Evolutionary conservation across 92 coral and sea anemone genomes (phyloP), one percentile per base, ranked within the genome.

Genomic region (Phymanthus crucifer): DNA sequence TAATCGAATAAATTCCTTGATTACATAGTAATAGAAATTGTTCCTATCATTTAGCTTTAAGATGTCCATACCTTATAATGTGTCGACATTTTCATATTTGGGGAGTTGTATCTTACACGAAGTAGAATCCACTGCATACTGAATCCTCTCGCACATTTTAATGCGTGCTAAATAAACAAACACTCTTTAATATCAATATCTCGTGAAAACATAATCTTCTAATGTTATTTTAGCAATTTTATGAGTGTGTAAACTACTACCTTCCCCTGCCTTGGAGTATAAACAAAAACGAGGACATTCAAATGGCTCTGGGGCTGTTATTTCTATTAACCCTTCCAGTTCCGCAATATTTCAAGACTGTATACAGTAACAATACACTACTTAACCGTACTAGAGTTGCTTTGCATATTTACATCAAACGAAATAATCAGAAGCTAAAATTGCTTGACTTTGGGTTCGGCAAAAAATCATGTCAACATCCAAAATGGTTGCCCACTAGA

Each of bases 371-470:
- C 64, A 54, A 54, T 21, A 3, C 64, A 21, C 64, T 54, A 54
- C 64, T 54, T 54, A 54, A 19, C 7, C 64, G 5, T n/a, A n/a
- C n/a, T 54, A 21, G 64, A 54, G 29, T 54, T 54, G 21, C 29
- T 54, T 54, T 54, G n/a, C 64, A 54, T n/a, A 54, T 54, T 54
- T 54, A 54, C 64, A 54, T 54, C n/a, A 19, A 54, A 54, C 27
- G 64, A 21, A 26, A 54, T 9, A 54, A 6, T 21, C 6, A 54
- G 11, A 1, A 54, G 14, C 24, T 54, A 29, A 7, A 9, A 7
- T 21, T 29, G 29, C 64, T 50, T 8, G n/a, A 7, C 10, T 14
- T 21, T 54, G 26, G n/a, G 11, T 24, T 23, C 6, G 27, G 0
- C 24, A 19, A 54, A n/a, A 54, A 21, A 50, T 50, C 14, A 1